These are phyloP conservation scores for Hypanus sabinus DNA, from an alignment of 2,113 vertebrate genomes.

Conservation along the genomic window DNA sequence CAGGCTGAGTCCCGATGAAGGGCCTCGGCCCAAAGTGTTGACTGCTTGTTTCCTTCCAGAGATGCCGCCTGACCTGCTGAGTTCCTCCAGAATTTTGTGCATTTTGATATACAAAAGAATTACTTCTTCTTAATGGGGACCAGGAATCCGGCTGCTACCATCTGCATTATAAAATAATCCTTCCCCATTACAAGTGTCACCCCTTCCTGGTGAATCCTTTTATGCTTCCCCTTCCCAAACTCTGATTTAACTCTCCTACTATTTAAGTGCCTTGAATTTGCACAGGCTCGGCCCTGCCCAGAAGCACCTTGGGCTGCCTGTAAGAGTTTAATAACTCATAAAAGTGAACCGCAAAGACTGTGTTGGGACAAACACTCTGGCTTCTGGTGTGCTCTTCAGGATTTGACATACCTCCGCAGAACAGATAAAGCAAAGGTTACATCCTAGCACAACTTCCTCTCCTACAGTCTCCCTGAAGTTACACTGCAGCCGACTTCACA, in stretches of 20 bases:
- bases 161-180: not conserved
- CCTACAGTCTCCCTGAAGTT: not conserved
- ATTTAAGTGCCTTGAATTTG: not conserved
- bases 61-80: too few relatives aligned
- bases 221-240: not conserved
- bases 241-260: not conserved
- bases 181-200: not conserved
- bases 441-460: not conserved
- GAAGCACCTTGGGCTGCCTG: not conserved
- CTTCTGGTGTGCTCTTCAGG: not conserved
- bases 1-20: too few relatives aligned
- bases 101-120: too few relatives aligned
- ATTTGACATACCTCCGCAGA: too few relatives aligned
- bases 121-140: not conserved
- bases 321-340: not conserved
- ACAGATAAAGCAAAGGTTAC: not conserved
- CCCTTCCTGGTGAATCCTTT: not conserved
- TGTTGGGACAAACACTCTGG: not conserved
- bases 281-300: not conserved
- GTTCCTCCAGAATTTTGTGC: too few relatives aligned
- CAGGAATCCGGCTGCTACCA: not conserved
- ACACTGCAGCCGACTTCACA: not conserved
- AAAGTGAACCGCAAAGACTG: not conserved
- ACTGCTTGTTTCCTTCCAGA: too few relatives aligned
- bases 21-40: too few relatives aligned